phyloP scores from a whole-genome alignment of 2,797 vertebrate genomes.

The Poeciliopsis turneri region DNA sequence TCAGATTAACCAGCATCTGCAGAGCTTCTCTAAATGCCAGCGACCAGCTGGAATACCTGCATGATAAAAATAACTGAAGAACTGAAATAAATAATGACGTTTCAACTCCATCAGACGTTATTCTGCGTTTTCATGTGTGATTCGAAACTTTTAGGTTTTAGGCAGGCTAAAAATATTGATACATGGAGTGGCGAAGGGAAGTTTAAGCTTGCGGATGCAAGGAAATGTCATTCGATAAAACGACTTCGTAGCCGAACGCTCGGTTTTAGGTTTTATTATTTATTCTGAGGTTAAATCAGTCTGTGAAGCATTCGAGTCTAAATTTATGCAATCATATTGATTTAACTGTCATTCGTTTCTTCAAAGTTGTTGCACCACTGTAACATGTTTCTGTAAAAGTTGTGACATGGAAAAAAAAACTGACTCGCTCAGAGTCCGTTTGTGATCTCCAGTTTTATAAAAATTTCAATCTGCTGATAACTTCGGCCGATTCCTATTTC shows the following conservation, averaged over 20 bases:
- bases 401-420: neutral
- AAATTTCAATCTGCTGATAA: neutral
- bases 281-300: neutral
- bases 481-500: neutral
- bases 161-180: neutral
- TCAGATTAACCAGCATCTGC: constrained; percentile 66
- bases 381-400: neutral
- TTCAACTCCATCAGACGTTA: neutral
- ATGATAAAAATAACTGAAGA: constrained; percentile 5
- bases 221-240: neutral
- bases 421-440: neutral
- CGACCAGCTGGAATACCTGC: constrained; percentile 41
- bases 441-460: neutral
- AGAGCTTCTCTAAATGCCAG: constrained; percentile 44
- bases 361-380: neutral
- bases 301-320: neutral
- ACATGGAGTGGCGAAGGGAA: neutral
- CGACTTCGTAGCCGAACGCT: neutral
- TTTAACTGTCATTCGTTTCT: neutral
- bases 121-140: neutral
- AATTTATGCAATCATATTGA: neutral
- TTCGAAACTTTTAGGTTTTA: neutral
- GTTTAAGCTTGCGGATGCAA: neutral
- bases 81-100: neutral
- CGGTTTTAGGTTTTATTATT: neutral